A percentile compares a stretch with the other conserved stretches of the same genome.
phyloP scores from a whole-genome alignment of 2,113 vertebrate species.

The Natator depressus region DNA sequence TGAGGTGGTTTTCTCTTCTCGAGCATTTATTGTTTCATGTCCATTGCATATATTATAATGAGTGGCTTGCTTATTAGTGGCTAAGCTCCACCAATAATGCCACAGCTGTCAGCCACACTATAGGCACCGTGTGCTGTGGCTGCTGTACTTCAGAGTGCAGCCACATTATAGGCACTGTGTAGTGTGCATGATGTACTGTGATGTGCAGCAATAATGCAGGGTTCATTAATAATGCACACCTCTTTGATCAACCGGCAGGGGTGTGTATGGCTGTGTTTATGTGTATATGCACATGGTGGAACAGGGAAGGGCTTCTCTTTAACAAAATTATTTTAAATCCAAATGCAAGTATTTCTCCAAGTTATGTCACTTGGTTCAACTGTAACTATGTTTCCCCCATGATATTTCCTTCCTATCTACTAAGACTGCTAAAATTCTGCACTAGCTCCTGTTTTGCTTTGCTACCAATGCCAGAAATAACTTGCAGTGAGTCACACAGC shows the following conservation, averaged over 20 bases:
- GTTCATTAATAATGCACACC: not conserved
- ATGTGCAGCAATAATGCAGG: not conserved
- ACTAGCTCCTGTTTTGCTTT: not conserved
- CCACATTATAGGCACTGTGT: accelerated
- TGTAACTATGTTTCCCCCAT: not conserved
- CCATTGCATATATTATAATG: accelerated
- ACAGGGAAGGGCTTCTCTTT: not conserved
- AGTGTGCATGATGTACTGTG: accelerated
- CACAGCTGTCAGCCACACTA: accelerated
- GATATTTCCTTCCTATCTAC: not conserved
- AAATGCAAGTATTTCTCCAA: accelerated
- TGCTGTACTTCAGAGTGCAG: not conserved
- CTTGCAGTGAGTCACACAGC: not conserved
- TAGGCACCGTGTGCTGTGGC: accelerated
- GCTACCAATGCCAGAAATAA: not conserved
- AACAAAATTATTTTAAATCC: not conserved
- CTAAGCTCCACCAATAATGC: not conserved
- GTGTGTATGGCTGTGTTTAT: not conserved
- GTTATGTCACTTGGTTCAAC: not conserved
- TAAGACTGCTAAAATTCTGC: not conserved
- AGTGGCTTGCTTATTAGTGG: not conserved
- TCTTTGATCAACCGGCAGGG: not conserved
- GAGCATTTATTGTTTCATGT: not conserved
- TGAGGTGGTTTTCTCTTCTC: not conserved
- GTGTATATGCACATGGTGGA: not conserved